Base-by-base conservation (phyloP, 2,888 invertebrate genomes). In the Campoplex capitator region DNA sequence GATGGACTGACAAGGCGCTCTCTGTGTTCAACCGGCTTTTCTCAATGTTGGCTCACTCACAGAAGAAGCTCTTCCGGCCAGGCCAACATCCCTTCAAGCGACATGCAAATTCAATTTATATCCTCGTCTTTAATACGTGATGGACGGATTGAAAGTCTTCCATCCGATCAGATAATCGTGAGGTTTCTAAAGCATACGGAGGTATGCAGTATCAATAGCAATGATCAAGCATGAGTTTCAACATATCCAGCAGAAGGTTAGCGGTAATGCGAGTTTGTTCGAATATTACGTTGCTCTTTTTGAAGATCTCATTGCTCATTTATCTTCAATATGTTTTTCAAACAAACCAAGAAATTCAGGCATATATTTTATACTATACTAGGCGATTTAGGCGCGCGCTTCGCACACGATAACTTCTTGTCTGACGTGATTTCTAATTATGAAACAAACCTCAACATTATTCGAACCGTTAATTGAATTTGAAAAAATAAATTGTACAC, bases 1-100 rank as follows among this genome's bases (percentile, higher is more conserved):
- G 62, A 62, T 62, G 62, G 62, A 16, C 32, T 62, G 62, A 62
- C 62, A 62, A 32, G 13, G 62, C 28, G 58, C 58, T 13, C 13
- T 23, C 58, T 62, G 11, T 62, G 32, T 62, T 13, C 32, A 32
- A 62, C 62, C 32, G 32, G 62, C 32, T 32, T 32, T 13, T 23
- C 58, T 58, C 58, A 58, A 58, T 58, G 58, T 58, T 62, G 68
- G 42, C 68, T 42, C 13, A 23, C 42, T 42, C n/a, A 38, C 4
- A 16, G 16, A 32, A 62, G 62, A 62, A 62, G 62, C 62, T 62
- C 13, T 3, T 28, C 32, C 62, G 62, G 13, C 62, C 62, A 62
- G 32, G 13, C 32, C 32, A 16, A 32, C 13, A 13, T 8, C 28
- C 9, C 8, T 62, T 13, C 16, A 32, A 62, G 32, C 16, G 32